These are phyloP conservation scores for Nematopogon swammerdamellus DNA, from an alignment of 2,888 invertebrate species.

Conservation along the genomic window DNA sequence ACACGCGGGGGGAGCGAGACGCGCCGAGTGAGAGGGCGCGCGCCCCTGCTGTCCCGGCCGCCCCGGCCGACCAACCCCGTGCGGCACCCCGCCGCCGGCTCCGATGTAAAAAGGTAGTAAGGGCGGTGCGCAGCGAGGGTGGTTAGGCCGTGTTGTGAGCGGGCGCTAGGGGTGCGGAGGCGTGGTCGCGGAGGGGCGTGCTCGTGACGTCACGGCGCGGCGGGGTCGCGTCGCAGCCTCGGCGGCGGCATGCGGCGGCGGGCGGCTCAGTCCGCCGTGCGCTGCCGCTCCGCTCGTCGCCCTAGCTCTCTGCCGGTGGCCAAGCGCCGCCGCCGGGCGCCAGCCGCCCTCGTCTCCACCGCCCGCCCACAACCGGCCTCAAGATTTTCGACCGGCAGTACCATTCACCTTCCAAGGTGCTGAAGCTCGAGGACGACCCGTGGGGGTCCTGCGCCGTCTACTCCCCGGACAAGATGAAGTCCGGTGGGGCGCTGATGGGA, in stretches of 20 bases:
- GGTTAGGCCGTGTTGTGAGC: too few relatives aligned
- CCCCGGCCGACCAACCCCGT: neutral
- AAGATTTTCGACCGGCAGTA: slow-evolving; percentile 59
- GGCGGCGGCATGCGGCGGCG: slow-evolving; percentile 11
- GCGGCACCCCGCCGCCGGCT: neutral
- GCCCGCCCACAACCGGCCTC: slow-evolving; percentile 46
- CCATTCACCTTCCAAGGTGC: slow-evolving; percentile 62
- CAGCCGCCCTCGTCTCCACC: slow-evolving; percentile 26
- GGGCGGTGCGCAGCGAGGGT: slow-evolving; percentile 23
- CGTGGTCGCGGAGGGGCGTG: slow-evolving; percentile 32
- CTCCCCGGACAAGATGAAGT: slow-evolving; percentile 92
- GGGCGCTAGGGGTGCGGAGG: neutral
- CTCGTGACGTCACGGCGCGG: slow-evolving; percentile 38
- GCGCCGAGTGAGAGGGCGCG: slow-evolving; percentile 18
- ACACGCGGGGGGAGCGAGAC: slow-evolving; percentile 39
- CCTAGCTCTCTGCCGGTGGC: slow-evolving; percentile 24
- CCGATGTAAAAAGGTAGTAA: neutral
- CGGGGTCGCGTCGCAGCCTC: slow-evolving; percentile 11
- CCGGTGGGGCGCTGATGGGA: slow-evolving; percentile 66
- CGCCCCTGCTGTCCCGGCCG: slow-evolving; percentile 7
- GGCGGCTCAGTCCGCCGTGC: slow-evolving; percentile 16
- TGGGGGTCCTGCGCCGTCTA: slow-evolving; percentile 79
- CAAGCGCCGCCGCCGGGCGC: slow-evolving; percentile 42
- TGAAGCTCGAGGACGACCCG: slow-evolving; percentile 68
- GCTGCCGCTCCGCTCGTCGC: slow-evolving; percentile 43